Conservation (phyloP, 2,888 invertebrate species). For the Idaea aversata region DNA sequence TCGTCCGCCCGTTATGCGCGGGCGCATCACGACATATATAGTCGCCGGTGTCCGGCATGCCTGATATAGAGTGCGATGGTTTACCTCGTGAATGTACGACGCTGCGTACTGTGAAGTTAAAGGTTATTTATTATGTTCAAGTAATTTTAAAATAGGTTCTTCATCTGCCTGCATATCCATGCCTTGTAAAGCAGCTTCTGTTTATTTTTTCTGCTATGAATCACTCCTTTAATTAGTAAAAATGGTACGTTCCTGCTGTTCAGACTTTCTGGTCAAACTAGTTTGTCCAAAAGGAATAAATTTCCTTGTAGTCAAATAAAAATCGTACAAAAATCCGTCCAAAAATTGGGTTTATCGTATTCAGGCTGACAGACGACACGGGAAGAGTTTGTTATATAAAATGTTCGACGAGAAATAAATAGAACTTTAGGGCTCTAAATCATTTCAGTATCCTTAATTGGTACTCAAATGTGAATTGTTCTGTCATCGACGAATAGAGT, state of each 20-base stretch:
- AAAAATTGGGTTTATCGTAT: too few relatives aligned
- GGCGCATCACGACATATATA: conserved; percentile 66
- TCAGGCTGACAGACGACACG: too few relatives aligned
- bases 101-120: not conserved
- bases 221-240: too few relatives aligned
- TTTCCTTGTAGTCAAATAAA: too few relatives aligned
- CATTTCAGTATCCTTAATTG: not conserved
- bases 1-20: conserved; percentile 64
- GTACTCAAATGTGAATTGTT: not conserved
- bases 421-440: not conserved
- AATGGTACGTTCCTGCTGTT: too few relatives aligned
- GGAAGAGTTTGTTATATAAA: not conserved
- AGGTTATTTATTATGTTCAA: not conserved
- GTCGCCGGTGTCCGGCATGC: conserved; percentile 55
- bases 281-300: too few relatives aligned
- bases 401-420: not conserved
- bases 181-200: too few relatives aligned
- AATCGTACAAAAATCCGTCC: too few relatives aligned
- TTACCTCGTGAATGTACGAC: not conserved
- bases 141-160: too few relatives aligned
- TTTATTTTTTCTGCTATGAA: too few relatives aligned
- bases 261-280: too few relatives aligned
- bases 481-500: not conserved
- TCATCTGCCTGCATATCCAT: too few relatives aligned
- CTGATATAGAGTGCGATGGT: conserved; percentile 54